Evolutionary conservation across 2,888 invertebrate genomes (phyloP).

Genomic region (Acrocyrtus sp.): DNA sequence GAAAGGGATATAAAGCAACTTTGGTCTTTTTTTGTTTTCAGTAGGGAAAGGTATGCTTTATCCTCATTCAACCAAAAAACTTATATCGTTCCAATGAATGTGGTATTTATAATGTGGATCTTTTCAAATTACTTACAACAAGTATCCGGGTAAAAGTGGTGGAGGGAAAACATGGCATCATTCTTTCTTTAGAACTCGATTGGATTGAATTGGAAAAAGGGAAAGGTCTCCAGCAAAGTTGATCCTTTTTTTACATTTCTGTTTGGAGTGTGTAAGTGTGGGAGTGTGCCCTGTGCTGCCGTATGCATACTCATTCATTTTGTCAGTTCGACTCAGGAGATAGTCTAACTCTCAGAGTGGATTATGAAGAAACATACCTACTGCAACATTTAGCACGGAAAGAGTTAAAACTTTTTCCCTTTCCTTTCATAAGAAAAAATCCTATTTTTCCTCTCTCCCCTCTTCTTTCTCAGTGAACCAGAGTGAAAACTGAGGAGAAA

Average conservation of each 20-base stretch:
- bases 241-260: no score
- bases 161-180: no score
- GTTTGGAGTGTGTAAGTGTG: no score
- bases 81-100: not conserved
- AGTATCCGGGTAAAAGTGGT: no score
- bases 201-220: slow-evolving; percentile 29
- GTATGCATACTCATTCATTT: slow-evolving; percentile 26
- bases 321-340: slow-evolving; percentile 41
- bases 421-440: no score
- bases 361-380: slow-evolving; percentile 32
- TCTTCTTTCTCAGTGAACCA: no score
- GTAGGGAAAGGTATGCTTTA: not conserved
- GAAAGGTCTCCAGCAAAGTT: no score
- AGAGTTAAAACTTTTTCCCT: not conserved
- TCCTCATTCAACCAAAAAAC: not conserved
- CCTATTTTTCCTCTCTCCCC: no score
- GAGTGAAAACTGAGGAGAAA: not conserved
- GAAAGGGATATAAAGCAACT: not conserved
- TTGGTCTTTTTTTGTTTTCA: slow-evolving; percentile 5
- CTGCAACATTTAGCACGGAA: not conserved
- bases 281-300: no score
- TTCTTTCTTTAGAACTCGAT: not conserved
- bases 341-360: slow-evolving; percentile 44
- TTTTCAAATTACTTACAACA: slow-evolving; percentile 16
- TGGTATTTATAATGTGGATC: slow-evolving; percentile 1